Evolutionary conservation across 2,888 invertebrate species (phyloP).

Genomic region (Hirtodrosophila cameraria): DNA sequence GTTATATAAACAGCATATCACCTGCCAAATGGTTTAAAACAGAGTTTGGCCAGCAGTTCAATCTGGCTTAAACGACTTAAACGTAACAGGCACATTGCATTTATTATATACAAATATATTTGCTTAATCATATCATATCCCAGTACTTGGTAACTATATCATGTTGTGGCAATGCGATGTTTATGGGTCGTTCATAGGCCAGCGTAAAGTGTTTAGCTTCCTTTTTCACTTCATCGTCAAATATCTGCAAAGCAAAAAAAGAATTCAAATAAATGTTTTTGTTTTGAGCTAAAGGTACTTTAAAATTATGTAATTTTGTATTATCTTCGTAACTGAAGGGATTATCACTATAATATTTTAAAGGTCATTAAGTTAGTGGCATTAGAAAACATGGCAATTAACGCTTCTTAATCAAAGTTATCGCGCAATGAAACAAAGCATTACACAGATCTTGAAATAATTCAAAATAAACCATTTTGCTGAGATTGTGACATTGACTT

Average conservation of each 20-base stretch:
- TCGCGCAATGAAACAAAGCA: no score
- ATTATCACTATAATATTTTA: no score
- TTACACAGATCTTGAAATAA: no score
- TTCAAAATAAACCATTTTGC: no score
- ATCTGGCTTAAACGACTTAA: constrained; percentile 30
- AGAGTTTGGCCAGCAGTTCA: constrained; percentile 39
- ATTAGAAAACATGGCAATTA: no score
- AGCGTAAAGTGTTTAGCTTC: constrained; percentile 90
- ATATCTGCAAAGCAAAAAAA: constrained; percentile 85
- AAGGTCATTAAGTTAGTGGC: no score
- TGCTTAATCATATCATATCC: constrained; percentile 83
- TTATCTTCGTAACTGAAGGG: no score
- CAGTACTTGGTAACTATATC: constrained; percentile 89
- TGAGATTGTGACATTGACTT: no score
- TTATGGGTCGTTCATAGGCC: constrained; percentile 90
- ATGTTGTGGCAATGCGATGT: constrained; percentile 86
- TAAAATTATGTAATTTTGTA: neutral
- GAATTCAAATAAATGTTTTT: neutral
- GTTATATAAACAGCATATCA: constrained; percentile 15
- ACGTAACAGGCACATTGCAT: neutral
- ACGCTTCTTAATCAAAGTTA: no score
- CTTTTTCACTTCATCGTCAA: constrained; percentile 91
- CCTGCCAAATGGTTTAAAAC: constrained; percentile 43
- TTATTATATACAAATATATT: neutral
- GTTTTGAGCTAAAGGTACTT: no score